Conservation (phyloP, 2,888 invertebrate species). For the Tetranychus piercei region DNA sequence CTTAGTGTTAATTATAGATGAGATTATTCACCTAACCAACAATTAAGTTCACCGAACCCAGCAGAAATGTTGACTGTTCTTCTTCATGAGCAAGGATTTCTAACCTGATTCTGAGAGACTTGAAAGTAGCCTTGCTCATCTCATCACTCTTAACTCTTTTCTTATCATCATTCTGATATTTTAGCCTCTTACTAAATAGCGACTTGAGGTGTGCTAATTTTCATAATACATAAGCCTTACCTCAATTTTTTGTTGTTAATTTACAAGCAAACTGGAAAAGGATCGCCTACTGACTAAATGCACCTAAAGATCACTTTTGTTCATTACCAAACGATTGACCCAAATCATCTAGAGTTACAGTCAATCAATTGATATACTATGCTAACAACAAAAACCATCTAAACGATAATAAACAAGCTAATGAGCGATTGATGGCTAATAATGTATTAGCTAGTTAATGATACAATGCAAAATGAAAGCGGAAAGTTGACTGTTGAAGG, state of each 20-base stretch:
- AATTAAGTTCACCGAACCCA: not conserved
- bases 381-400: not conserved
- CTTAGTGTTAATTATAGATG: not conserved
- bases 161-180: not conserved
- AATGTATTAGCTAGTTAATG: too few species aligned
- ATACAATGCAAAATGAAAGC: too few species aligned
- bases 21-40: not conserved
- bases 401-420: too few species aligned
- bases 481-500: too few species aligned
- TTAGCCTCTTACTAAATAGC: not conserved
- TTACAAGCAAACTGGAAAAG: not conserved
- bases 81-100: not conserved
- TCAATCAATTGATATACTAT: too few species aligned
- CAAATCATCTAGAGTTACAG: not conserved
- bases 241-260: not conserved
- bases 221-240: not conserved
- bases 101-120: not conserved
- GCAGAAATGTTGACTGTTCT: not conserved
- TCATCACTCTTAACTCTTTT: not conserved
- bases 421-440: too few species aligned
- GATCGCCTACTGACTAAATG: not conserved
- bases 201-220: not conserved
- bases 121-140: not conserved
- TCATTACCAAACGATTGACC: not conserved
- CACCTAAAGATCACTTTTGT: not conserved